A percentile compares a stretch with the other conserved stretches of the same genome.
Evolutionary conservation across 2,797 vertebrate species (phyloP).

Genomic region (Cyclopterus lumpus): DNA sequence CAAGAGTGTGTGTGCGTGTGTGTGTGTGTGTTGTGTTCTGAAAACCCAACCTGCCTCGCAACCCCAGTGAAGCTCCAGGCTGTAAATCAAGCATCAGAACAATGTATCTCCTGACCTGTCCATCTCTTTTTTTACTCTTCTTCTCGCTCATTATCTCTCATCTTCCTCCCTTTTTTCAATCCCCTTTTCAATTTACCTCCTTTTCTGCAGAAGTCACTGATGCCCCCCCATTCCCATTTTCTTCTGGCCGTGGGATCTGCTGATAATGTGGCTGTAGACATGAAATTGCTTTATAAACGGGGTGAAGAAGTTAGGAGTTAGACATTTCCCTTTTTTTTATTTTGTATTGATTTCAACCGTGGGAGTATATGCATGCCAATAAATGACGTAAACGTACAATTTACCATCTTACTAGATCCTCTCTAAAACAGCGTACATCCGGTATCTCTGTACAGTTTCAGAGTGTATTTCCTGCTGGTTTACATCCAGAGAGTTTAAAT

Average conservation of each 20-base stretch:
- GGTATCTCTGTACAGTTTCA: neutral
- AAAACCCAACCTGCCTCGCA: neutral
- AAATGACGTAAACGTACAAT: neutral
- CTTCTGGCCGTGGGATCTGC: neutral
- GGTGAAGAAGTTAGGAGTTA: neutral
- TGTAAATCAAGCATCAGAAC: constrained; percentile 22
- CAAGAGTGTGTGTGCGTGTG: no score
- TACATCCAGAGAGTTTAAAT: constrained; percentile 9
- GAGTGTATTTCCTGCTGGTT: constrained; percentile 1
- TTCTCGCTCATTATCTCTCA: neutral
- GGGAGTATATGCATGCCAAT: neutral
- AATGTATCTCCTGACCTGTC: neutral
- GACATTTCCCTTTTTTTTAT: neutral
- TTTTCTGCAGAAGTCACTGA: neutral
- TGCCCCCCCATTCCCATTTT: no score
- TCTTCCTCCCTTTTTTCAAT: neutral
- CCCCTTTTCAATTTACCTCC: constrained; percentile 9
- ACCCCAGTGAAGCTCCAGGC: constrained; percentile 22
- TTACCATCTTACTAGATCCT: neutral
- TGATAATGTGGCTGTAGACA: constrained; percentile 29
- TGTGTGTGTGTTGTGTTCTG: neutral
- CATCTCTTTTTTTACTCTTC: neutral
- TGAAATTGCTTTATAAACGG: constrained; percentile 39
- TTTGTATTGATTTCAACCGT: constrained; percentile 10
- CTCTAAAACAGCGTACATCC: neutral